Evolutionary conservation across 2,888 invertebrate species (phyloP).

Genomic region (Ceraclea dissimilis): DNA sequence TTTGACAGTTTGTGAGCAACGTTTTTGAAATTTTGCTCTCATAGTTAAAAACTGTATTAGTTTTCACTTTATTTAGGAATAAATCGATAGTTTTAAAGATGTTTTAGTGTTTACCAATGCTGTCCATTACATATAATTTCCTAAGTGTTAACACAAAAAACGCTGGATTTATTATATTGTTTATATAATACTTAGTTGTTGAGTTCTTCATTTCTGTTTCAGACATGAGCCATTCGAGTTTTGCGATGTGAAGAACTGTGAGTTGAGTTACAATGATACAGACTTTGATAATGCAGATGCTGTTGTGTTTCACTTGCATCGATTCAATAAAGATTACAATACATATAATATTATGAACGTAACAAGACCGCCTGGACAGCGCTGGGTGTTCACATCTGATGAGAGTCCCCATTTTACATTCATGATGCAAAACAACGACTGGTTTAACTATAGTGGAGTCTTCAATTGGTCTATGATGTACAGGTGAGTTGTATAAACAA

Average conservation of each 20-base stretch:
- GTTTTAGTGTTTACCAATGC: too few relatives aligned
- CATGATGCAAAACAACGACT: constrained; percentile 30
- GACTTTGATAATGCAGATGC: constrained; percentile 45
- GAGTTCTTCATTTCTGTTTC: constrained; percentile 13
- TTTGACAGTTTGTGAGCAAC: too few relatives aligned
- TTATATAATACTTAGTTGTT: too few relatives aligned
- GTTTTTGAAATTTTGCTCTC: too few relatives aligned
- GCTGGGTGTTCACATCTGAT: constrained; percentile 54
- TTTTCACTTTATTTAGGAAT: too few relatives aligned
- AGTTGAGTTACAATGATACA: constrained; percentile 40
- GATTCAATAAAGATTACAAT: constrained; percentile 38
- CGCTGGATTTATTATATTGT: too few relatives aligned
- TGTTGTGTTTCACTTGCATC: constrained; percentile 52
- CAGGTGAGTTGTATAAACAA: constrained; percentile 32
- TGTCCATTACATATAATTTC: too few relatives aligned
- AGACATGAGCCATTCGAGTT: constrained; percentile 44
- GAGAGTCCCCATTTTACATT: constrained; percentile 52
- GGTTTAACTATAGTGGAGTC: constrained; percentile 42
- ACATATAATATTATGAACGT: constrained; percentile 33
- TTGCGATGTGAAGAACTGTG: constrained; percentile 48
- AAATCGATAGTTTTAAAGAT: too few relatives aligned
- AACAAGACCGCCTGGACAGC: constrained; percentile 35
- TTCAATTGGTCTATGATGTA: constrained; percentile 55
- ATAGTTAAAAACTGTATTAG: too few relatives aligned
- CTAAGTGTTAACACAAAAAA: too few relatives aligned